These are phyloP conservation scores for Alloscopus bannaensis DNA, from an alignment of 2,888 invertebrate genomes.

Conservation along the genomic window DNA sequence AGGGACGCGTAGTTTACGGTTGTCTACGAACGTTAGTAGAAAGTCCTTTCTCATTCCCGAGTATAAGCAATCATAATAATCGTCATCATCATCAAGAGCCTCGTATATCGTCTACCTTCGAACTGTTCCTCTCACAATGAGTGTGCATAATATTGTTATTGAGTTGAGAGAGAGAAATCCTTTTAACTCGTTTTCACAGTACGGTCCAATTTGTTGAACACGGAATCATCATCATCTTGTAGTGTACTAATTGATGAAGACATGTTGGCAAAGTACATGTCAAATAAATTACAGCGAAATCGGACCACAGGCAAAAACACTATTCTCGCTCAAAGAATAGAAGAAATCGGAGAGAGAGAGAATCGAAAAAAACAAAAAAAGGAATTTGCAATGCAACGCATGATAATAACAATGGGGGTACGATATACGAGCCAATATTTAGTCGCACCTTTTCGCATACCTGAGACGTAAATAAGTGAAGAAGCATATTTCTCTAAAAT, in stretches of 20 bases:
- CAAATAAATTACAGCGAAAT: constrained; percentile 64
- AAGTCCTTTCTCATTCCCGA: background rate
- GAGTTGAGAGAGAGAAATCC: constrained; percentile 30
- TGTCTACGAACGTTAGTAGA: background rate
- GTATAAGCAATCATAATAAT: too few relatives aligned
- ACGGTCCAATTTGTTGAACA: constrained; percentile 61
- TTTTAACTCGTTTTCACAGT: constrained; percentile 29
- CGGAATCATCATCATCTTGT: too few relatives aligned
- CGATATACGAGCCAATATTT: too few relatives aligned
- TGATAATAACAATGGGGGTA: constrained; percentile 16
- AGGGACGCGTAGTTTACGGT: constrained; percentile 25
- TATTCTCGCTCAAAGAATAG: constrained; percentile 57
- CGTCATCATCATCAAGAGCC: constrained; percentile 2
- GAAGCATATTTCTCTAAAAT: background rate
- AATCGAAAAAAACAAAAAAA: constrained; percentile 2
- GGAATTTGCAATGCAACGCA: constrained; percentile 34
- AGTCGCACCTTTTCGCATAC: too few relatives aligned
- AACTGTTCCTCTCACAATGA: background rate
- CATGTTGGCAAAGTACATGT: constrained; percentile 67
- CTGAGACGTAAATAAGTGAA: too few relatives aligned
- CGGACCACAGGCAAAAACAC: constrained; percentile 64
- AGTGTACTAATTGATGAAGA: constrained; percentile 65
- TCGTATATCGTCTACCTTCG: background rate
- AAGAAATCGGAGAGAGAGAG: background rate
- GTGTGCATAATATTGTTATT: background rate